phyloP scores from a whole-genome alignment of 2,113 vertebrate genomes.

The Leiothrix lutea region DNA sequence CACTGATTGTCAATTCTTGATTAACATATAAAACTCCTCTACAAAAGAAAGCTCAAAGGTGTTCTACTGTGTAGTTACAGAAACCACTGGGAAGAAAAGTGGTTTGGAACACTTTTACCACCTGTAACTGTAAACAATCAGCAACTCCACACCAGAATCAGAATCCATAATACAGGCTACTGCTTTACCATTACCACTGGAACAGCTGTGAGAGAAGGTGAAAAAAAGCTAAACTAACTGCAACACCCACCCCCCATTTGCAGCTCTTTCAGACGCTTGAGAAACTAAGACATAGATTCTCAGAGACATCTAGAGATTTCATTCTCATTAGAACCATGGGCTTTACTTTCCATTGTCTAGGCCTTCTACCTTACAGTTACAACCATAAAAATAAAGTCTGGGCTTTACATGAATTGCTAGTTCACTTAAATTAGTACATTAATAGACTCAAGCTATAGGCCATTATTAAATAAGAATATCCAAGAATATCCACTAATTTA shows the following conservation, averaged over 20 bases:
- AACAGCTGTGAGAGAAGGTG: not conserved
- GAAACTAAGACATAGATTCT: not conserved
- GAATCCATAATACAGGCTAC: not conserved
- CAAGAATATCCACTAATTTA: not conserved
- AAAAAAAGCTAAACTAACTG: not conserved
- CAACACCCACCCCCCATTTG: not conserved
- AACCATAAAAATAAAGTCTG: not conserved
- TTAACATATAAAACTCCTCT: not conserved
- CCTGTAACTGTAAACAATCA: not conserved
- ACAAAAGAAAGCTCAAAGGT: not conserved
- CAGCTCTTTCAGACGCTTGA: not conserved
- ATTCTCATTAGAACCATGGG: not conserved
- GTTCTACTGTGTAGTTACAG: not conserved
- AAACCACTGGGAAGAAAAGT: not conserved
- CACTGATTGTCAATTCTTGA: not conserved
- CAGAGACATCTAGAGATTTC: not conserved
- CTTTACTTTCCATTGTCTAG: not conserved
- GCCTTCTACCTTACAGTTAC: not conserved
- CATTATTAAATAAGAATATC: constrained; percentile 2
- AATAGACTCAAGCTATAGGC: not conserved
- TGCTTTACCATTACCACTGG: not conserved
- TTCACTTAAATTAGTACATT: not conserved
- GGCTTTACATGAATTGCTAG: not conserved
- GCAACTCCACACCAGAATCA: not conserved
- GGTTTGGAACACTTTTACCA: not conserved